Conservation (phyloP, 2,797 vertebrate genomes). For the Kryptopterus vitreolus region DNA sequence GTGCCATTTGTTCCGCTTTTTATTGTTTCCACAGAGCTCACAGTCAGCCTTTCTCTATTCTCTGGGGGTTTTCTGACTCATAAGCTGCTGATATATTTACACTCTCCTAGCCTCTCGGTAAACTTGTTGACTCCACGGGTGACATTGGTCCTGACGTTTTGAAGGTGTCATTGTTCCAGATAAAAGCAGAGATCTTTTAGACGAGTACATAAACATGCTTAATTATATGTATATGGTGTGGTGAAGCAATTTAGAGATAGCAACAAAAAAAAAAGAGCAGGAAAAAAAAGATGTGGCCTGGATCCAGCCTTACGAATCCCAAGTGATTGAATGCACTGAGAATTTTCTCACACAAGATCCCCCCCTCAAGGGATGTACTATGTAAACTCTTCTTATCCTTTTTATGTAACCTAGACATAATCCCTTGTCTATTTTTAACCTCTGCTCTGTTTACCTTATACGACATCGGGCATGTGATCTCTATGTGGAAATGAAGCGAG, state of each 20-base stretch:
- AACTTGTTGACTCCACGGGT: conserved; percentile 4
- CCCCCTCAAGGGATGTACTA: conserved; percentile 29
- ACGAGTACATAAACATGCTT: background rate
- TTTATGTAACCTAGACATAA: conserved; percentile 24
- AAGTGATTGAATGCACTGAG: background rate
- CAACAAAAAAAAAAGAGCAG: background rate
- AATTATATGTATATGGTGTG: background rate
- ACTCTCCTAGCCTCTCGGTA: conserved; percentile 1
- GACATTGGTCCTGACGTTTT: background rate
- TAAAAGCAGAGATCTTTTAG: background rate
- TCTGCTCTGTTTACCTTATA: conserved; percentile 35
- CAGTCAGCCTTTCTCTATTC: conserved; percentile 24
- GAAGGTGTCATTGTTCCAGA: background rate
- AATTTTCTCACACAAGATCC: conserved; percentile 33
- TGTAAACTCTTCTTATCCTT: conserved; percentile 27
- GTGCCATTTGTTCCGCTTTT: conserved; percentile 4
- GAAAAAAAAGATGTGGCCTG: background rate
- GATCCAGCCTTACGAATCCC: background rate
- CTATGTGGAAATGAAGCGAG: conserved; percentile 23
- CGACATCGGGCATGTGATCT: conserved; percentile 17
- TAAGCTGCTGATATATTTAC: conserved; percentile 2
- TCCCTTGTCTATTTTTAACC: conserved; percentile 27
- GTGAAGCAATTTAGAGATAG: background rate
- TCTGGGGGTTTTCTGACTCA: conserved; percentile 13
- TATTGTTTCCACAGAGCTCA: conserved; percentile 16